A percentile compares a stretch with the other conserved stretches of the same genome.
Conservation (phyloP, 2,888 invertebrate genomes). For the Apocheima hispidaria region DNA sequence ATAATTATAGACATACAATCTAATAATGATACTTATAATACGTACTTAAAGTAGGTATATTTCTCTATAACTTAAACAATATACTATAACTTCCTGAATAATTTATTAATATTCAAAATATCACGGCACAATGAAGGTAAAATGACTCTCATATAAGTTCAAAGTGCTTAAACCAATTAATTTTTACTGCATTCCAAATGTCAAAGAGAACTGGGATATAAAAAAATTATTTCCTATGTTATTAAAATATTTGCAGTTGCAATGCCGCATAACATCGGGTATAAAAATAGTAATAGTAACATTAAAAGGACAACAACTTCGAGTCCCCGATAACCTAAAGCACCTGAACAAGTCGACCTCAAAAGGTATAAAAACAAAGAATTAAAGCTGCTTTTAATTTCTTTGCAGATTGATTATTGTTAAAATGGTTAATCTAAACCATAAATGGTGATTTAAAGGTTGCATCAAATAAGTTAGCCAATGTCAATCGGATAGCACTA, state of each 20-base stretch:
- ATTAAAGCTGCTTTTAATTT: constrained; percentile 10
- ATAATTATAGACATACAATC: too few relatives aligned
- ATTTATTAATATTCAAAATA: constrained; percentile 22
- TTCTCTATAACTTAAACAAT: too few relatives aligned
- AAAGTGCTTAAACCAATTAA: constrained; percentile 25
- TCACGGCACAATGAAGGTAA: constrained; percentile 31
- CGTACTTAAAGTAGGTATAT: too few relatives aligned
- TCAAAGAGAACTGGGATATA: constrained; percentile 19
- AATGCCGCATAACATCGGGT: constrained; percentile 20
- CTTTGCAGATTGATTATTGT: constrained; percentile 3
- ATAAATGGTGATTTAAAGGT: constrained; percentile 12
- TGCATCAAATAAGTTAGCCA: constrained; percentile 5
- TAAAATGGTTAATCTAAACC: not conserved
- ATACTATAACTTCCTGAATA: constrained; percentile 26
- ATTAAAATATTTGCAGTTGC: constrained; percentile 20
- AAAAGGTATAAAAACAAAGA: constrained; percentile 33
- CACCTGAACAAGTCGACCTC: constrained; percentile 48
- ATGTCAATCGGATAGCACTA: constrained; percentile 1
- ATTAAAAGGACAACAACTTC: constrained; percentile 53
- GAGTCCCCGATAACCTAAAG: constrained; percentile 49
- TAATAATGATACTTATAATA: too few relatives aligned
- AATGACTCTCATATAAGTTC: constrained; percentile 25
- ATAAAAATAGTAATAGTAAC: constrained; percentile 20
- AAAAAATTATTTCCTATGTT: constrained; percentile 30
- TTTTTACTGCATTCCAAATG: constrained; percentile 21